Evolutionary conservation across 2,113 vertebrate species (phyloP).

Genomic region (Chamaea fasciata): DNA sequence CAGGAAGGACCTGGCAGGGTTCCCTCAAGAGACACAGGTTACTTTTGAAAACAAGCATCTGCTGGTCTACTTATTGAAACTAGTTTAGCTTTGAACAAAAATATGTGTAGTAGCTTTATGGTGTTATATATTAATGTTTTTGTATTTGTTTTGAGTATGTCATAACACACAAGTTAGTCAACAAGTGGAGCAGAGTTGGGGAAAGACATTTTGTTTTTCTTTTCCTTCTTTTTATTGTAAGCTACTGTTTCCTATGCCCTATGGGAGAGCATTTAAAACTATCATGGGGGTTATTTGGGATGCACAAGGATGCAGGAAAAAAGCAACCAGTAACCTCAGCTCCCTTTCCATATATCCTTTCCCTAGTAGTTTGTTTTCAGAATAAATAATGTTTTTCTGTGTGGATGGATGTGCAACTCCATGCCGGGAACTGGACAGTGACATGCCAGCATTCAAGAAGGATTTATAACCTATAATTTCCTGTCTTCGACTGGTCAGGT

Average conservation of each 20-base stretch:
- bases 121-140: neutral
- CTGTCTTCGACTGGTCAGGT: neutral
- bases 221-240: neutral
- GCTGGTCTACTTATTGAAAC: neutral
- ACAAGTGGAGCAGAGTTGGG: neutral
- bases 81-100: neutral
- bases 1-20: neutral
- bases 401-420: rapidly evolving
- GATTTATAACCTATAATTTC: neutral
- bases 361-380: neutral
- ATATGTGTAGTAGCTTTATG: neutral
- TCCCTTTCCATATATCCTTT: neutral
- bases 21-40: neutral
- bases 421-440: neutral
- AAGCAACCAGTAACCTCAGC: neutral
- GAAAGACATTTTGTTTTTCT: neutral
- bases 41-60: neutral
- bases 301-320: neutral
- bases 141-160: neutral
- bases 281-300: neutral
- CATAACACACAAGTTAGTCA: neutral
- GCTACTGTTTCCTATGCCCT: neutral
- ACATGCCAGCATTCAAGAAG: neutral
- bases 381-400: neutral
- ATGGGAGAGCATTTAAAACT: neutral